Percentiles rank a stretch among this genome's conserved stretches.
phyloP scores from a whole-genome alignment of 2,113 vertebrate species.

The Eublepharis macularius region DNA sequence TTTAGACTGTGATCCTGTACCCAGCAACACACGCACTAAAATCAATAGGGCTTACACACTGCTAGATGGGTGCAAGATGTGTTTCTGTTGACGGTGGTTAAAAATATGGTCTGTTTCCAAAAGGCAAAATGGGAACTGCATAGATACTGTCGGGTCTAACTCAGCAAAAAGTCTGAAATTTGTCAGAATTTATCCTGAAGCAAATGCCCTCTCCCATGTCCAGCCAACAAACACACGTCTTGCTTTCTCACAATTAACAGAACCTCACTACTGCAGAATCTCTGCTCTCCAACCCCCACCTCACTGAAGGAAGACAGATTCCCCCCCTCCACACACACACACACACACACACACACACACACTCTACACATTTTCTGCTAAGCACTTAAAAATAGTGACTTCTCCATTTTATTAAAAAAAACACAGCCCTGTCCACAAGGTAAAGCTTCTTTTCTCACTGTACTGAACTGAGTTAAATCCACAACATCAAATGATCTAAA shows the following conservation, averaged over 20 bases:
- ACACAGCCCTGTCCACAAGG: slow-evolving; percentile 44
- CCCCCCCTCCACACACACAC: slow-evolving; percentile 50
- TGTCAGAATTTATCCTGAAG: slow-evolving; percentile 75
- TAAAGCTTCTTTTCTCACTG: slow-evolving; percentile 26
- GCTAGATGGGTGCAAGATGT: background rate
- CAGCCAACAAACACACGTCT: slow-evolving; percentile 65
- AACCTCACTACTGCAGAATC: slow-evolving; percentile 64
- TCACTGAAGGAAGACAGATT: background rate
- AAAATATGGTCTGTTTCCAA: slow-evolving; percentile 30
- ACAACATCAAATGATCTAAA: slow-evolving; percentile 52
- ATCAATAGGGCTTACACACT: background rate
- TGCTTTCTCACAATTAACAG: slow-evolving; percentile 72
- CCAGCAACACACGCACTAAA: background rate
- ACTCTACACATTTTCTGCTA: slow-evolving; percentile 70
- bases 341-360: slow-evolving; percentile 57
- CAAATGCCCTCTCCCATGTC: slow-evolving; percentile 70
- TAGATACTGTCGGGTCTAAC: slow-evolving; percentile 3
- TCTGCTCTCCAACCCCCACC: slow-evolving; percentile 10
- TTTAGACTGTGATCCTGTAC: background rate
- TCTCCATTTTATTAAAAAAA: slow-evolving; percentile 48
- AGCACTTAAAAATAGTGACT: slow-evolving; percentile 60
- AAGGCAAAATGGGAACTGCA: slow-evolving; percentile 47
- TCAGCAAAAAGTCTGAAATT: slow-evolving; percentile 66
- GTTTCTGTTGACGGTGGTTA: background rate
- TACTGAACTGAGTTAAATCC: slow-evolving; percentile 44